Evolutionary conservation across 2,888 invertebrate species (phyloP), one percentile per base, ranked within the genome.

Genomic region (Drosophila kokeensis): DNA sequence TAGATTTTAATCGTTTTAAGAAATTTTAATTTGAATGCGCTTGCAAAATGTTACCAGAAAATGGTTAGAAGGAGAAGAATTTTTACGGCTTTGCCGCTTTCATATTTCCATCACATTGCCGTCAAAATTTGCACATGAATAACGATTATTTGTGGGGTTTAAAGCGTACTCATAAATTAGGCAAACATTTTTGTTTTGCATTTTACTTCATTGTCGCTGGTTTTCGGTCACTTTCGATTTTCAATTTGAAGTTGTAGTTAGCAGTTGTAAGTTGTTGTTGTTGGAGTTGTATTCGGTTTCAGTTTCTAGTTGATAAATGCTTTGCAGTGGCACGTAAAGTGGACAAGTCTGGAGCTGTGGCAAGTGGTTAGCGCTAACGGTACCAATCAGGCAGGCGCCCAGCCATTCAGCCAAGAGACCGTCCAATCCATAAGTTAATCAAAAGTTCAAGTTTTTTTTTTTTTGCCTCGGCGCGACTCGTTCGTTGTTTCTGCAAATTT

Each of bases 161-260:
- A 60, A 36, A 36, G 55, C 42, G 75, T 66, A 42, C 27, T 55
- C 65, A 72, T 78, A 78, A 79, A 76, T 79, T 75, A 72, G 53
- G 15, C 64, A 50, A 59, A 59, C 60, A 69, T 53, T 74, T 69
- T 64, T 57, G 60, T 69, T 57, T 57, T 59, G 64, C 55, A 66
- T 73, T 81, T 79, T 78, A 78, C 80, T 80, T 87, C 69, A 67
- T 79, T 88, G 84, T 76, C 75, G 69, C 77, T 69, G 76, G 70
- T 66, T 81, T 83, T 81, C 77, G 79, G 76, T 81, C 87, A 87
- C 87, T 87, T 87, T 87, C 88, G 80, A 82, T 85, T 85, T 80
- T 66, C 52, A 49, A 63, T 45, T 62, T 63, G 38, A 49, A 61
- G 52, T 57, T 66, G 54, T 18, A 64, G 42, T 29, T 30, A 48